phyloP scores from a whole-genome alignment of 1,140 invertebrate species.

The Olivierus martensii region DNA sequence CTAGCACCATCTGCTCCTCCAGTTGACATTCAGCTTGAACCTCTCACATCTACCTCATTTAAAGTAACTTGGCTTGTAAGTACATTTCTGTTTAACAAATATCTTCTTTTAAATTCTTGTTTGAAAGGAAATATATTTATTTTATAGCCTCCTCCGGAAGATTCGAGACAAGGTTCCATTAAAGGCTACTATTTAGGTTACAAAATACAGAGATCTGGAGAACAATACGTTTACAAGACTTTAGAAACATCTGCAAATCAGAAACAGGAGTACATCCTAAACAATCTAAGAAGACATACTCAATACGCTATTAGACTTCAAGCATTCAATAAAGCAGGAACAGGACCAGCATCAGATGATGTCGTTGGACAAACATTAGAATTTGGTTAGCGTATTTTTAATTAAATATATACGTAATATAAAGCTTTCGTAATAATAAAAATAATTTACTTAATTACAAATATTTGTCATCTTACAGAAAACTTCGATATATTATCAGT shows the following conservation, averaged over 20 bases:
- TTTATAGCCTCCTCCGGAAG: conserved; percentile 46
- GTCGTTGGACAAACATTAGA: conserved; percentile 41
- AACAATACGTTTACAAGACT: conserved; percentile 28
- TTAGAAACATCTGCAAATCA: conserved; percentile 14
- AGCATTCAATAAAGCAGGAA: conserved; percentile 87
- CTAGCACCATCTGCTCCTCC: conserved; percentile 21
- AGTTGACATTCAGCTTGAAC: conserved; percentile 15
- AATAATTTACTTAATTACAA: no score
- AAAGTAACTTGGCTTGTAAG: conserved; percentile 25
- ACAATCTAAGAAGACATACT: conserved; percentile 34
- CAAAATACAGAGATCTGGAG: conserved; percentile 33
- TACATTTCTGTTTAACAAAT: conserved; percentile 1
- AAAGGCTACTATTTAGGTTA: conserved; percentile 88
- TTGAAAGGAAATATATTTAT: not conserved
- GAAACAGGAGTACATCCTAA: conserved; percentile 13
- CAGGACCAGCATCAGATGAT: conserved; percentile 77
- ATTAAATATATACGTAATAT: not conserved
- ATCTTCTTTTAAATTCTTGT: not conserved
- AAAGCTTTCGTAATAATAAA: no score
- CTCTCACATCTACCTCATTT: conserved; percentile 15
- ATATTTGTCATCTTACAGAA: no score
- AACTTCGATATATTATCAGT: no score
- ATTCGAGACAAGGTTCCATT: conserved; percentile 75
- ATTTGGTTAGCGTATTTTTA: conserved; percentile 16
- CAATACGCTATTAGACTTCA: conserved; percentile 88